phyloP scores from a whole-genome alignment of 2,888 invertebrate genomes.

The Volucella inflata region DNA sequence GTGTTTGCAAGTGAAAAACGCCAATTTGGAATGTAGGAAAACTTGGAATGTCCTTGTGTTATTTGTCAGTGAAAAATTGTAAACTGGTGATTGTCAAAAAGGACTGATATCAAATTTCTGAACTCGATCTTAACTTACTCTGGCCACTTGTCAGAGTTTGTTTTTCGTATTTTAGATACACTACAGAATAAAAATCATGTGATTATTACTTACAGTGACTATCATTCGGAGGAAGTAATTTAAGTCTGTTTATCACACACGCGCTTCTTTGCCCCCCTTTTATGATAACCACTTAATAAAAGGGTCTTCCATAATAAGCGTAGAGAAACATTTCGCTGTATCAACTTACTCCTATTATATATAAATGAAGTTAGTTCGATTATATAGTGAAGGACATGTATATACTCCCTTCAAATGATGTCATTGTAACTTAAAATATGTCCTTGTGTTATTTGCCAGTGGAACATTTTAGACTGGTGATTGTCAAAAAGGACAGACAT shows the following conservation, averaged over 20 bases:
- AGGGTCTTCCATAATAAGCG: constrained; percentile 60
- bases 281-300: constrained; percentile 25
- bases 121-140: too few relatives aligned
- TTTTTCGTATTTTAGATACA: too few relatives aligned
- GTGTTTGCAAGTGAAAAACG: neutral
- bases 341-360: constrained; percentile 2
- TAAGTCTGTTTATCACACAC: neutral
- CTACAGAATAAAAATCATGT: too few relatives aligned
- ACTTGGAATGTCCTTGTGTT: constrained; percentile 80
- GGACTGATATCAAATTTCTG: constrained; percentile 79
- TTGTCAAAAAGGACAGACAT: constrained; percentile 82
- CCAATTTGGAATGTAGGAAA: constrained; percentile 11
- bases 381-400: constrained; percentile 25
- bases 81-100: constrained; percentile 81
- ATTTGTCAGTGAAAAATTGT: constrained; percentile 77
- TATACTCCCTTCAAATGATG: neutral
- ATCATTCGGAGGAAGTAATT: neutral
- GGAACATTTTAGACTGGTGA: constrained; percentile 78
- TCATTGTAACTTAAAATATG: constrained; percentile 59
- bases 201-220: too few relatives aligned
- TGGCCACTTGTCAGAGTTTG: too few relatives aligned
- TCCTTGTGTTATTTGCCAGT: constrained; percentile 82
- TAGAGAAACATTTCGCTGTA: constrained; percentile 49
- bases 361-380: neutral
- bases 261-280: constrained; percentile 62